phyloP scores from a whole-genome alignment of 2,888 invertebrate species.

The Blastobasis lacticolella region DNA sequence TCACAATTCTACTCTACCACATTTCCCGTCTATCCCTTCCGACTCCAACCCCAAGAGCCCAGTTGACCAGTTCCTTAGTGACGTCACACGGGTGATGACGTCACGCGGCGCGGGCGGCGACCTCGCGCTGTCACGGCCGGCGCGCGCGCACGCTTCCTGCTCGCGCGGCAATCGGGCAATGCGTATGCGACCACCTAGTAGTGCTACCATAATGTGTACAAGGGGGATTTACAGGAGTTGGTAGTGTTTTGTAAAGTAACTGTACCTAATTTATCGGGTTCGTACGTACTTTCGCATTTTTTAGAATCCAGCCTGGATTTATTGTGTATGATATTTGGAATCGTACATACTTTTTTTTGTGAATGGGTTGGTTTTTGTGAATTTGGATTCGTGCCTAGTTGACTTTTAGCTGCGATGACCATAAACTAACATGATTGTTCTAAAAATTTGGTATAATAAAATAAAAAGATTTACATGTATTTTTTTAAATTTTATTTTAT shows the following conservation, averaged over 20 bases:
- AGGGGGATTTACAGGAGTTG: background rate
- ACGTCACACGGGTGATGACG: conserved; percentile 7
- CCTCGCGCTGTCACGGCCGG: conserved; percentile 19
- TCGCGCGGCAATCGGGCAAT: conserved; percentile 4
- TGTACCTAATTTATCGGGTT: background rate
- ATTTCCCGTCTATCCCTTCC: too few species aligned
- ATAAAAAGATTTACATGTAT: too few species aligned
- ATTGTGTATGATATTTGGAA: too few species aligned
- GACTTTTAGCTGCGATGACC: too few species aligned
- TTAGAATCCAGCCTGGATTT: too few species aligned
- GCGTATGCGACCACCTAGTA: background rate
- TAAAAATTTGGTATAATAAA: too few species aligned
- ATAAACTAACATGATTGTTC: too few species aligned
- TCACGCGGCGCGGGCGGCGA: conserved; percentile 10
- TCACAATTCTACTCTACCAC: too few species aligned
- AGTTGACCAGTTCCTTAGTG: conserved; percentile 3
- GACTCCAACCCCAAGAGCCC: background rate
- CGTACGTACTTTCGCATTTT: background rate
- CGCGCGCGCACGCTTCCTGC: conserved; percentile 20
- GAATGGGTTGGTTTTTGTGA: too few species aligned
- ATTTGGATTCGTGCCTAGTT: too few species aligned
- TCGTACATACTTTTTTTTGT: too few species aligned
- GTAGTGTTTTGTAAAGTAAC: background rate
- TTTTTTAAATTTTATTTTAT: too few species aligned
- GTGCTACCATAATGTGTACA: background rate